phyloP scores from a whole-genome alignment of 2,797 vertebrate genomes.

The Periparus ater region DNA sequence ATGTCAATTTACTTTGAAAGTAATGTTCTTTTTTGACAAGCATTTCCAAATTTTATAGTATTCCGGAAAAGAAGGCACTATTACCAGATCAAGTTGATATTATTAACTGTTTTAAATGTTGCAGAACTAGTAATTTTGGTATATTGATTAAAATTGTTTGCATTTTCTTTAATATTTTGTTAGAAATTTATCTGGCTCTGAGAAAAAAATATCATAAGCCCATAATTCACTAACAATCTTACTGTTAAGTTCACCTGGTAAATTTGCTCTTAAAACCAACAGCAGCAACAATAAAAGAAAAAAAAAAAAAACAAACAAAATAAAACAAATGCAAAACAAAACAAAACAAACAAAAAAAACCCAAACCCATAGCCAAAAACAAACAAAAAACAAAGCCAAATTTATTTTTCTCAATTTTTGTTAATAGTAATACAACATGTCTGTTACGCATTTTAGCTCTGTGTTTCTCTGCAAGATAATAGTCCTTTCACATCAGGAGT shows the following conservation, averaged over 20 bases:
- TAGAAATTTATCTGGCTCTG: neutral
- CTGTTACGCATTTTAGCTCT: neutral
- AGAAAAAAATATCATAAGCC: neutral
- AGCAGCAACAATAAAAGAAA: rapidly evolving
- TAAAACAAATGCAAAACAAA: too few relatives aligned
- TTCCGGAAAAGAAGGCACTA: neutral
- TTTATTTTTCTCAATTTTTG: neutral
- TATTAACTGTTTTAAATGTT: neutral
- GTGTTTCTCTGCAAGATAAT: neutral
- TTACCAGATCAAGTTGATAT: neutral
- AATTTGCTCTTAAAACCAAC: rapidly evolving
- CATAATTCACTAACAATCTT: neutral
- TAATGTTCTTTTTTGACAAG: rapidly evolving
- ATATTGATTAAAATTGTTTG: neutral
- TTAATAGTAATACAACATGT: neutral
- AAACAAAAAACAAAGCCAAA: neutral
- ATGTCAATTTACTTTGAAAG: neutral
- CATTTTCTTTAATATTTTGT: neutral
- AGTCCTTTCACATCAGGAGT: neutral
- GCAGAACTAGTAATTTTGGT: neutral
- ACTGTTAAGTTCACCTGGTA: neutral
- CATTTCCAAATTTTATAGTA: neutral
- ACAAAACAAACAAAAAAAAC: too few relatives aligned
- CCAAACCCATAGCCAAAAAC: too few relatives aligned
- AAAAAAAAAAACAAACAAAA: too few relatives aligned